Evolutionary conservation across 2,888 invertebrate species (phyloP).

Genomic region (Nymphalis polychloros): DNA sequence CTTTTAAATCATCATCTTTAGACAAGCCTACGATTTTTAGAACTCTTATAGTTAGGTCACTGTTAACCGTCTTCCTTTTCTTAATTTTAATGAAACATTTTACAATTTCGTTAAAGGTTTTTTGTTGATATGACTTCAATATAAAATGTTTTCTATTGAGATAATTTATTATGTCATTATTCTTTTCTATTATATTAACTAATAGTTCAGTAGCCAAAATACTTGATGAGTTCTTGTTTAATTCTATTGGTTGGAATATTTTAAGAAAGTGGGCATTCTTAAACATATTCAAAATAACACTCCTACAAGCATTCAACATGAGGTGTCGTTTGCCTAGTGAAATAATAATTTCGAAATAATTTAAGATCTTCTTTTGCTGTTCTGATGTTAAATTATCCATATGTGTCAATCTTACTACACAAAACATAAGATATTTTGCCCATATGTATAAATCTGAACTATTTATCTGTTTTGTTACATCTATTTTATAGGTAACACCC

Average conservation of each 20-base stretch:
- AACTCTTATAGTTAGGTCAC: conserved; percentile 63
- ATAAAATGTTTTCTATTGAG: conserved; percentile 60
- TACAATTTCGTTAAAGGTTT: conserved; percentile 74
- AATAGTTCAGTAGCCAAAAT: conserved; percentile 64
- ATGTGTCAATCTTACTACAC: conserved; percentile 60
- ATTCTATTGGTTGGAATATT: conserved; percentile 63
- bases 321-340: conserved; percentile 58
- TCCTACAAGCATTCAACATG: conserved; percentile 57
- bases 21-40: conserved; percentile 68
- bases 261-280: conserved; percentile 69
- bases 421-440: conserved; percentile 71
- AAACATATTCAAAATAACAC: conserved; percentile 58
- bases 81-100: conserved; percentile 74
- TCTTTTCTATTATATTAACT: conserved; percentile 55
- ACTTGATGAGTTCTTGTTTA: conserved; percentile 53
- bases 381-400: conserved; percentile 54
- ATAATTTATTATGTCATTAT: conserved; percentile 59
- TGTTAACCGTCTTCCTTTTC: conserved; percentile 60
- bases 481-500: conserved; percentile 53
- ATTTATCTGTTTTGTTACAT: conserved; percentile 50
- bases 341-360: conserved; percentile 61
- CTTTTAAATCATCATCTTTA: conserved; percentile 63
- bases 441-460: conserved; percentile 67
- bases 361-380: conserved; percentile 54
- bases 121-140: conserved; percentile 78